These are phyloP conservation scores for Drosophila sordidula DNA, from an alignment of 2,888 invertebrate genomes.

Conservation along the genomic window DNA sequence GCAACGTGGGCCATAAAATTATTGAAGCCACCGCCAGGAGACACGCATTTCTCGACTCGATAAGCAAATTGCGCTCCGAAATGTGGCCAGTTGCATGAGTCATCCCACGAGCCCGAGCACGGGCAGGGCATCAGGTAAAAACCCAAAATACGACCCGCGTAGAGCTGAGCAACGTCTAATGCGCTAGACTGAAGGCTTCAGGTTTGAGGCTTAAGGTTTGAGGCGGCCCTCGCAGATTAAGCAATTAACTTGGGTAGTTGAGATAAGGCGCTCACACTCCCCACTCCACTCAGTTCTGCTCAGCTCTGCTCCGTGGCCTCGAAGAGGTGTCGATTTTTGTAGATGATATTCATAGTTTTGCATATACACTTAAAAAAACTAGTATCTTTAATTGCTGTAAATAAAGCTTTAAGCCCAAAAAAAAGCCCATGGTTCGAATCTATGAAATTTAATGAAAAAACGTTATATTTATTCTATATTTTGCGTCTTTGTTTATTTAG, in stretches of 20 bases:
- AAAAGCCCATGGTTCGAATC: too few relatives aligned
- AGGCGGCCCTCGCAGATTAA: conserved; percentile 70
- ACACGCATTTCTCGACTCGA: conserved; percentile 75
- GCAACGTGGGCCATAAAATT: conserved; percentile 76
- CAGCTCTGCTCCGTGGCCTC: background rate
- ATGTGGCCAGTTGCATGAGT: conserved; percentile 34
- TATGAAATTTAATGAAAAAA: too few relatives aligned
- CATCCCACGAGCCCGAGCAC: conserved; percentile 14
- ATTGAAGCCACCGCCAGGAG: conserved; percentile 73
- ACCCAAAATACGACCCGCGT: conserved; percentile 11
- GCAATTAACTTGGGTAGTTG: conserved; percentile 78
- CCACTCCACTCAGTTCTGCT: conserved; percentile 5
- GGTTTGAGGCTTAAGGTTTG: conserved; percentile 6
- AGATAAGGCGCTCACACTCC: conserved; percentile 66
- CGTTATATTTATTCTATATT: too few relatives aligned
- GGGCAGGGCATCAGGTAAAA: conserved; percentile 24
- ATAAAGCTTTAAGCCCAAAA: too few relatives aligned
- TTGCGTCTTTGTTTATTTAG: too few relatives aligned
- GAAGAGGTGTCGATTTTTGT: conserved; percentile 52
- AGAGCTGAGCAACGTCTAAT: conserved; percentile 51
- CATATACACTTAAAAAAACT: background rate
- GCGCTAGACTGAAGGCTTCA: conserved; percentile 21
- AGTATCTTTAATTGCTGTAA: too few relatives aligned
- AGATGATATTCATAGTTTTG: conserved; percentile 17
- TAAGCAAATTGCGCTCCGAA: conserved; percentile 71